phyloP scores from a whole-genome alignment of 2,888 invertebrate genomes.

The Phengaris arion region DNA sequence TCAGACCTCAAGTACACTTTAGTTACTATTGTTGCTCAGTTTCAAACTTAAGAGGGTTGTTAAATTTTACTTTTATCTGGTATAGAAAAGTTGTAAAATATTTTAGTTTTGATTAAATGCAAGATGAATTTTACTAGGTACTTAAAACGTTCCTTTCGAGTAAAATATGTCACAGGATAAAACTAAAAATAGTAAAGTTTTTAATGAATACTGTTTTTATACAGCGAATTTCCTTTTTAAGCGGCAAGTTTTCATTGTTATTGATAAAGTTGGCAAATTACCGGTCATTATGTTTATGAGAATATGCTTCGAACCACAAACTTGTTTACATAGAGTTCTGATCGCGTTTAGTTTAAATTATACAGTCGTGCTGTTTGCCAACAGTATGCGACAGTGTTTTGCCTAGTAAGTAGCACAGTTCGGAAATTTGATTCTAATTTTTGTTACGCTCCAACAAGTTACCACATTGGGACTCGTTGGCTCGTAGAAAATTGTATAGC shows the following conservation, averaged over 20 bases:
- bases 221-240: constrained; percentile 47
- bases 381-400: constrained; percentile 49
- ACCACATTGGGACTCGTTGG: constrained; percentile 35
- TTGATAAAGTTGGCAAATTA: constrained; percentile 70
- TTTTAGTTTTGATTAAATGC: constrained; percentile 22
- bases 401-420: constrained; percentile 41
- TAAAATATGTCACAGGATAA: constrained; percentile 22
- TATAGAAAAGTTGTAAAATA: constrained; percentile 24
- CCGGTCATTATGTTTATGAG: constrained; percentile 69
- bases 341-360: constrained; percentile 69
- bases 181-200: constrained; percentile 41
- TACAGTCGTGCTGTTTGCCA: constrained; percentile 65
- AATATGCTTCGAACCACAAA: constrained; percentile 64
- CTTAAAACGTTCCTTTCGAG: constrained; percentile 8
- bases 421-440: constrained; percentile 43
- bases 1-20: constrained; percentile 13
- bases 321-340: constrained; percentile 74
- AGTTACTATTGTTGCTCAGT: constrained; percentile 7
- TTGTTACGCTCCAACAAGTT: constrained; percentile 42
- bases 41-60: constrained; percentile 13
- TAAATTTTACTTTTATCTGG: constrained; percentile 16
- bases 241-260: constrained; percentile 54
- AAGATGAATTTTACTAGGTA: constrained; percentile 10
- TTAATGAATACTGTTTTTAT: constrained; percentile 50
- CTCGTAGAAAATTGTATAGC: constrained; percentile 32